A percentile compares a stretch with the other conserved stretches of the same genome.
phyloP scores from a whole-genome alignment of 2,113 vertebrate genomes.

The Elephantulus edwardii region DNA sequence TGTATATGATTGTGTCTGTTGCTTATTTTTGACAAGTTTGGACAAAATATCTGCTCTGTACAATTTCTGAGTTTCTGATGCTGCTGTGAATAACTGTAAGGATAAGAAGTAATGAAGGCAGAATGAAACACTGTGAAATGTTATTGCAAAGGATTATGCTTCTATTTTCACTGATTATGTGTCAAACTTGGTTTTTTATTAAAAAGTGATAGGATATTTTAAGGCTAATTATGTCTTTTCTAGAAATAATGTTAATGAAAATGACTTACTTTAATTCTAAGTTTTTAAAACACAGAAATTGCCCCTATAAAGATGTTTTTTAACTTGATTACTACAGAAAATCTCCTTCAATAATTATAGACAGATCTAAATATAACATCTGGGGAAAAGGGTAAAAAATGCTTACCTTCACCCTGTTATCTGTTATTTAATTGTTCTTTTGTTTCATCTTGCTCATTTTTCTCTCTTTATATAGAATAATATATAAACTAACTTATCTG shows the following conservation, averaged over 20 bases:
- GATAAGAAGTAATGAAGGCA: slow-evolving; percentile 25
- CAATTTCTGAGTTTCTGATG: slow-evolving; percentile 63
- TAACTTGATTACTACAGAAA: slow-evolving; percentile 16
- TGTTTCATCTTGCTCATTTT: background rate
- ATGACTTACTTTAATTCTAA: slow-evolving; percentile 13
- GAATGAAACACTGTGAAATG: background rate
- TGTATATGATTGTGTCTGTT: slow-evolving; percentile 79
- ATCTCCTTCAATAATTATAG: slow-evolving; percentile 7
- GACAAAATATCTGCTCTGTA: slow-evolving; percentile 76
- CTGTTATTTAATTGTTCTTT: background rate
- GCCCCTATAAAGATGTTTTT: slow-evolving; percentile 2
- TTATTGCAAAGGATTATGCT: slow-evolving; percentile 16
- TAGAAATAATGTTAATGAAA: slow-evolving; percentile 35
- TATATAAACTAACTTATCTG: background rate
- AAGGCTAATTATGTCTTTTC: slow-evolving; percentile 34
- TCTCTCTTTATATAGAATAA: slow-evolving; percentile 3
- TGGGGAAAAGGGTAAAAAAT: background rate
- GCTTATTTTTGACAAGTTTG: slow-evolving; percentile 80
- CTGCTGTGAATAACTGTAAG: slow-evolving; percentile 57
- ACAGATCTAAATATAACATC: background rate
- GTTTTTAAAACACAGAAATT: slow-evolving; percentile 5
- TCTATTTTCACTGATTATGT: slow-evolving; percentile 21
- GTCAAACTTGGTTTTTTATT: slow-evolving; percentile 17
- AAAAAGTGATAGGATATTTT: slow-evolving; percentile 36
- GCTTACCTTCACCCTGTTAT: background rate